A percentile compares a stretch with the other conserved stretches of the same genome.
These are phyloP conservation scores for Schizaphis graminum DNA, from an alignment of 2,888 invertebrate species.

Conservation along the genomic window DNA sequence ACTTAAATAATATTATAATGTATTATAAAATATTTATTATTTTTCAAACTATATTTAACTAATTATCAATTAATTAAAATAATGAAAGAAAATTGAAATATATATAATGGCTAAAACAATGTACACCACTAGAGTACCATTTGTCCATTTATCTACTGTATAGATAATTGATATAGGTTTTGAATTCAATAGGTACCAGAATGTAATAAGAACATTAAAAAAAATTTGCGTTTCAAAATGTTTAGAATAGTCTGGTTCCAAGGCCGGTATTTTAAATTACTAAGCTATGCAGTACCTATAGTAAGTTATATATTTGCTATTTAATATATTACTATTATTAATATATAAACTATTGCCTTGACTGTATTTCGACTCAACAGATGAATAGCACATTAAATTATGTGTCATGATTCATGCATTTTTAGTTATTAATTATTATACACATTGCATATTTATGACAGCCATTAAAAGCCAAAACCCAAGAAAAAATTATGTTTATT, in stretches of 20 bases:
- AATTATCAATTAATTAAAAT: too few species aligned
- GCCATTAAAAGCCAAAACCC: background rate
- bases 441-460: background rate
- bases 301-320: background rate
- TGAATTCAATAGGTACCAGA: too few species aligned
- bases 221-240: background rate
- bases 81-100: too few species aligned
- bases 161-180: too few species aligned
- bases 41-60: too few species aligned
- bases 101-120: too few species aligned
- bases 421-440: background rate
- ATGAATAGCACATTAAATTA: background rate
- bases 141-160: too few species aligned
- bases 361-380: background rate
- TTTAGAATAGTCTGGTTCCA: background rate
- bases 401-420: background rate
- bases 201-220: background rate
- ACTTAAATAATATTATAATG: too few species aligned
- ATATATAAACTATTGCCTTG: background rate
- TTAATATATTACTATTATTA: background rate
- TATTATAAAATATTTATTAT: too few species aligned
- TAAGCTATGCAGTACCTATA: background rate
- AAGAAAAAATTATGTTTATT: background rate
- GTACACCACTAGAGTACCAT: too few species aligned
- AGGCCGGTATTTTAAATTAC: background rate